Evolutionary conservation across 2,113 vertebrate genomes (phyloP), one percentile per base, ranked within the genome.

Genomic region (Sisor rabdophorus): DNA sequence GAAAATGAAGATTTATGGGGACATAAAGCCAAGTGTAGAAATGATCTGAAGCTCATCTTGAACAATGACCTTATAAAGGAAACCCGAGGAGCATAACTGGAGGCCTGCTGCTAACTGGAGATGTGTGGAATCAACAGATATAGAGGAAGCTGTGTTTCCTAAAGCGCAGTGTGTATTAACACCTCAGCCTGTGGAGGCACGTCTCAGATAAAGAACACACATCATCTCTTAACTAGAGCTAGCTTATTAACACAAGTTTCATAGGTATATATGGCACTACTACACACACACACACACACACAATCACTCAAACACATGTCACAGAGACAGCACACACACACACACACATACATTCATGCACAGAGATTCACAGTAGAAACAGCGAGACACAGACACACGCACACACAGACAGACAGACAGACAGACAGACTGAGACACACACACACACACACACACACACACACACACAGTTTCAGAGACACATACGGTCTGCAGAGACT

Each of bases 161-260:
- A 36, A 72, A 58, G 60, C 55, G 26, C 55, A 64, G 64, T 47
- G 59, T 58, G 77, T 40, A 79, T 79, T 77, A 56, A 61, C 48
- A 76, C 59, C 2, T 59, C 56, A 20, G 67, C 69, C 9, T 76
- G 79, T 81, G 11, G 53, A 58, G 61, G 24, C 73, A 71, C 20
- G 59, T 73, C 71, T 53, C 9, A 0, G 3, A 47, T n/a, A 53
- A 65, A 56, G 11, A 40, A 16, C 22, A 11, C 24, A 52, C 12
- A 63, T 56, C 70, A 54, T 24, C 47, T 19, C 26, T 32, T 77
- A 53, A 22, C 55, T 47, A 26, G 30, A 32, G 32, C 30, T 65
- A 19, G 20, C 10, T 76, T 53, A 44, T 24, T 56, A 36, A 48
- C 22, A 56, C 19, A 13, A 22, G 17, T 22, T 32, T 76, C 36